These are phyloP conservation scores for Sturnus vulgaris DNA, from an alignment of 2,113 vertebrate species.

Conservation along the genomic window DNA sequence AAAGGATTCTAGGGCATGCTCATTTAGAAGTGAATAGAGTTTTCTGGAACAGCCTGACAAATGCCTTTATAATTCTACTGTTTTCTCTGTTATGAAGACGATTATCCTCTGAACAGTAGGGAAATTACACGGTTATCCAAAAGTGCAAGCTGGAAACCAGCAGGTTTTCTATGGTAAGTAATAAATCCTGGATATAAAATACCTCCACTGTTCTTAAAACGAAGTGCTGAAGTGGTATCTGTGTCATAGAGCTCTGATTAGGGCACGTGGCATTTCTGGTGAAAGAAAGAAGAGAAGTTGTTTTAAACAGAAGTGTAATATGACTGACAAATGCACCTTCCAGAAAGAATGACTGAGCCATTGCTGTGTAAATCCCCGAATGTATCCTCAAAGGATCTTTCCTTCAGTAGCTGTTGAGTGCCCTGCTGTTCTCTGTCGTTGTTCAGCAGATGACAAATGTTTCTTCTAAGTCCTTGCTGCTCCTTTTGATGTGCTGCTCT, in stretches of 20 bases:
- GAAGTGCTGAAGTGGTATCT: neutral
- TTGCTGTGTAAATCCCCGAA: neutral
- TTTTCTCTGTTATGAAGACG: neutral
- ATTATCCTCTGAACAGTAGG: neutral
- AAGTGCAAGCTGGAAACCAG: neutral
- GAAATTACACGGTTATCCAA: neutral
- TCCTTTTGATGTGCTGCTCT: neutral
- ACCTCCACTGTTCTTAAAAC: neutral
- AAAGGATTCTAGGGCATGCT: neutral
- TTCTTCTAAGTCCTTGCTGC: neutral
- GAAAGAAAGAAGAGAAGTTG: neutral
- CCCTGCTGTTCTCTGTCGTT: neutral
- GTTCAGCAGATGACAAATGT: neutral
- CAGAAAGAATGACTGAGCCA: neutral
- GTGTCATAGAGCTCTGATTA: neutral
- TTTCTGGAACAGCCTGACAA: neutral
- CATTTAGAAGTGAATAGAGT: neutral
- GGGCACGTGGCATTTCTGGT: neutral
- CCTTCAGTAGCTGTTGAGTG: neutral
- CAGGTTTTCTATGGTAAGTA: neutral
- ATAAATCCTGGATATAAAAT: neutral
- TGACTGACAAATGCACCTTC: neutral
- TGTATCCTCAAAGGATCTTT: neutral
- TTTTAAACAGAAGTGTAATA: neutral
- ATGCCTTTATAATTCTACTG: neutral